Conservation (phyloP, 2,797 vertebrate genomes). For the Sebastes taczanowskii region DNA sequence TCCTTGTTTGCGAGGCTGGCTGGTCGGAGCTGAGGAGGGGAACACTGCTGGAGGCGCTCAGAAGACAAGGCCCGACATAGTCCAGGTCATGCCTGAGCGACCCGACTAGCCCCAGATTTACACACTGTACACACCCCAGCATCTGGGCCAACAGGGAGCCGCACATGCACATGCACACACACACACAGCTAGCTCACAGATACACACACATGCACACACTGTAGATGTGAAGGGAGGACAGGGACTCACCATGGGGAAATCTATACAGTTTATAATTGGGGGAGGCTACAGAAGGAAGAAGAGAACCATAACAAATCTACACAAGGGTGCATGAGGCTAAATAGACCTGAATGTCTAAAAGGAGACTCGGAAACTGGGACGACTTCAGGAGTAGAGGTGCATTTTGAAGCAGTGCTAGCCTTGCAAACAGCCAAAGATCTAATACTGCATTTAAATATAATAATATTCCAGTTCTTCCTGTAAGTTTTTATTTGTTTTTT, state of each 20-base stretch:
- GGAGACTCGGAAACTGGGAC: constrained; percentile 39
- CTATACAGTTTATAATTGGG: constrained; percentile 81
- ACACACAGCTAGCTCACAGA: constrained; percentile 11
- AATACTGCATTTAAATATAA: neutral
- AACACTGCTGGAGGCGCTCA: constrained; percentile 75
- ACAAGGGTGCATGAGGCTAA: constrained; percentile 69
- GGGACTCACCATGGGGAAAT: constrained; percentile 78
- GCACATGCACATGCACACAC: constrained; percentile 21
- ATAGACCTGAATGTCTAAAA: constrained; percentile 67
- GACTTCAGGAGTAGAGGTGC: constrained; percentile 11
- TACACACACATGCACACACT: constrained; percentile 37
- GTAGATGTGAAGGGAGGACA: constrained; percentile 72
- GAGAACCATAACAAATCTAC: constrained; percentile 78
- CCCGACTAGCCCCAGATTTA: constrained; percentile 79
- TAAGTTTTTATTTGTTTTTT: neutral
- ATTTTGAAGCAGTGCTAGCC: neutral
- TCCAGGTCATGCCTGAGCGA: constrained; percentile 80
- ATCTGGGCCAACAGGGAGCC: constrained; percentile 76
- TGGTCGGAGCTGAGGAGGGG: constrained; percentile 66
- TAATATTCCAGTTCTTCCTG: accelerated
- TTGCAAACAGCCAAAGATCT: neutral
- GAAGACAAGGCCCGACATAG: constrained; percentile 77
- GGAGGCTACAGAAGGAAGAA: constrained; percentile 72
- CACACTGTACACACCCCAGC: constrained; percentile 77
- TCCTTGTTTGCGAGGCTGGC: constrained; percentile 76